Evolutionary conservation across 2,797 vertebrate species (phyloP).

Genomic region (Staurois parvus): DNA sequence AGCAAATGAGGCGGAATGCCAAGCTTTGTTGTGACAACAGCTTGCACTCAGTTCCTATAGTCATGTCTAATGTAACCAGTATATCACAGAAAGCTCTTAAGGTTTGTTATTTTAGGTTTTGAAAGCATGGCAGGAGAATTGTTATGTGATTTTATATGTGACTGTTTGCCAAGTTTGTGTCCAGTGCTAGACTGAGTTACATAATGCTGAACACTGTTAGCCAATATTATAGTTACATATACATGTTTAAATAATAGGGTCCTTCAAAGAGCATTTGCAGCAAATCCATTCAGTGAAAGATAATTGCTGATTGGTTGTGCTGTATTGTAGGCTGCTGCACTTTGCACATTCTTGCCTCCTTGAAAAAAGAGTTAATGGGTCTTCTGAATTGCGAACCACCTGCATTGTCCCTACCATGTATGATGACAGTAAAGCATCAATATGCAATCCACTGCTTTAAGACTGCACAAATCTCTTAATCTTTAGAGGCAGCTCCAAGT

Average conservation of each 20-base stretch:
- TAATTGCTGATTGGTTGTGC: too few species aligned
- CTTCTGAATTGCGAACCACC: too few species aligned
- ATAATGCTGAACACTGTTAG: not conserved
- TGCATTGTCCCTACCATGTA: too few species aligned
- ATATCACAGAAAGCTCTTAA: slow-evolving; percentile 1
- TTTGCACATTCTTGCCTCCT: too few species aligned
- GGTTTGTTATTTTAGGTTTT: slow-evolving; percentile 24
- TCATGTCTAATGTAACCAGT: not conserved
- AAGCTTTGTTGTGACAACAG: slow-evolving; percentile 11
- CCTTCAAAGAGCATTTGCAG: too few species aligned
- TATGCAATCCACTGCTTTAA: too few species aligned
- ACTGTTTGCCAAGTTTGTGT: slow-evolving; percentile 19
- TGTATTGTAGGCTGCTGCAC: too few species aligned
- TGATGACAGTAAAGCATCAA: too few species aligned
- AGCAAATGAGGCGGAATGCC: not conserved
- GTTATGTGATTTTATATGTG: slow-evolving; percentile 42
- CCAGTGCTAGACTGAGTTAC: slow-evolving; percentile 23
- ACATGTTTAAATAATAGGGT: not conserved
- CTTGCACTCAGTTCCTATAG: not conserved
- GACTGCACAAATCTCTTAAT: too few species aligned
- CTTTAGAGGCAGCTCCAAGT: too few species aligned
- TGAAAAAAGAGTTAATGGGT: not conserved
- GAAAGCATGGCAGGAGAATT: slow-evolving; percentile 26
- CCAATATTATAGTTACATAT: not conserved
- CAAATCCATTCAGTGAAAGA: too few species aligned